phyloP scores from a whole-genome alignment of 2,113 vertebrate genomes.

The Trichomycterus rosablanca region DNA sequence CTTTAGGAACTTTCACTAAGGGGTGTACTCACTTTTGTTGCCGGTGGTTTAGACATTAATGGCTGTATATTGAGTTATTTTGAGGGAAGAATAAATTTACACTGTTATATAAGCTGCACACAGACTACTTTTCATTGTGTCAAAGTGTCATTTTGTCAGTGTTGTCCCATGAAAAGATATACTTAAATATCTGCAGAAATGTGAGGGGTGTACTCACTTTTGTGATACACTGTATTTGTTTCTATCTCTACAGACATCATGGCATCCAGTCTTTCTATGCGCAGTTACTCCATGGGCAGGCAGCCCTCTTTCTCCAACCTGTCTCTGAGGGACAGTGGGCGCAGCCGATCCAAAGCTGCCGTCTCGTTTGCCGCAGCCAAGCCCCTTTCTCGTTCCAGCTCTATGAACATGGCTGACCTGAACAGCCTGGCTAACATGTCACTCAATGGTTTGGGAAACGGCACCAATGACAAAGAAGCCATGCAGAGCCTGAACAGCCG shows the following conservation, averaged over 20 bases:
- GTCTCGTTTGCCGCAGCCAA: slow-evolving; percentile 58
- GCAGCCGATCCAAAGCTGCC: slow-evolving; percentile 56
- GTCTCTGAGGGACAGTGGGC: slow-evolving; percentile 64
- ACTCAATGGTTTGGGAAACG: slow-evolving; percentile 60
- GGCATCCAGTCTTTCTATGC: slow-evolving; percentile 64
- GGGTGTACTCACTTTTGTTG: too few species aligned
- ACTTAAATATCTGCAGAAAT: too few species aligned
- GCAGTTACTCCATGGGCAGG: slow-evolving; percentile 59
- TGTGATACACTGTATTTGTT: too few species aligned
- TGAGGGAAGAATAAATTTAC: too few species aligned
- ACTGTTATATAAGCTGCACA: too few species aligned
- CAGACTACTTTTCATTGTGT: too few species aligned
- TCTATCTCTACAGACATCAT: slow-evolving; percentile 53
- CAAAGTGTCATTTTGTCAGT: too few species aligned
- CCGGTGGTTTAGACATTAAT: too few species aligned
- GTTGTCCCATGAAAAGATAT: too few species aligned
- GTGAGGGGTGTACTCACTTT: too few species aligned
- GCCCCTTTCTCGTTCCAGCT: slow-evolving; percentile 61
- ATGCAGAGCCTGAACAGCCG: slow-evolving; percentile 89
- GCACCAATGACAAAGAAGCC: slow-evolving; percentile 79
- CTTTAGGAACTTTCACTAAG: too few species aligned
- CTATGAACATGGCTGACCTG: slow-evolving; percentile 61
- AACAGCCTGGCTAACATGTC: slow-evolving; percentile 56
- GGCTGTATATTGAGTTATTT: too few species aligned
- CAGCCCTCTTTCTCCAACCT: slow-evolving; percentile 71